Evolutionary conservation across 2,888 invertebrate species (phyloP).

Genomic region (Notodonta dromedarius): DNA sequence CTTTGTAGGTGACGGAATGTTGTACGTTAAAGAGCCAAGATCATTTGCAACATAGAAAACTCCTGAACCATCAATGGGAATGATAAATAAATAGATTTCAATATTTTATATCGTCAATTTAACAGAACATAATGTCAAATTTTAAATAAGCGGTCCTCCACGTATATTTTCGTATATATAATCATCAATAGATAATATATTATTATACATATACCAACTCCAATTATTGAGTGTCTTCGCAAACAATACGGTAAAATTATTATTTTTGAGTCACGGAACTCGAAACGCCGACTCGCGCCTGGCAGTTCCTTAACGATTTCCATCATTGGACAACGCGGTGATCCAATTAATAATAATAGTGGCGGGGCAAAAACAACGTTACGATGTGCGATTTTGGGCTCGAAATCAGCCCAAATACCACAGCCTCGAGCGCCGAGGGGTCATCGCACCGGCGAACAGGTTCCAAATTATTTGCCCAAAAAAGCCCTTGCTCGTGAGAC

Average conservation of each 20-base stretch:
- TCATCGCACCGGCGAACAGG: constrained; percentile 68
- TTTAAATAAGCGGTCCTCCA: too few relatives aligned
- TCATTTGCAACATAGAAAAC: not conserved
- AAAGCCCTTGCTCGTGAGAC: constrained; percentile 63
- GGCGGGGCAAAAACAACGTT: constrained; percentile 72
- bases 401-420: constrained; percentile 76
- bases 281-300: constrained; percentile 37
- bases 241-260: not conserved
- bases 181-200: too few relatives aligned
- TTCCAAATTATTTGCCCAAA: constrained; percentile 74
- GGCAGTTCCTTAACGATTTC: constrained; percentile 60
- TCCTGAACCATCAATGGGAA: not conserved
- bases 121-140: too few relatives aligned
- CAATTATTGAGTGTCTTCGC: not conserved
- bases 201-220: not conserved
- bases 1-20: not conserved
- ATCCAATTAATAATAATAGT: constrained; percentile 82
- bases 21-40: not conserved
- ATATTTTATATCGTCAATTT: too few relatives aligned
- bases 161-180: too few relatives aligned
- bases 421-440: constrained; percentile 57
- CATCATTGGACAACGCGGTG: constrained; percentile 64
- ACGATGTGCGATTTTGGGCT: constrained; percentile 75
- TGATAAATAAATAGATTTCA: too few relatives aligned
- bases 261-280: constrained; percentile 44